Base-by-base conservation (phyloP, 2,888 invertebrate genomes). In the Ennomos erosarius region DNA sequence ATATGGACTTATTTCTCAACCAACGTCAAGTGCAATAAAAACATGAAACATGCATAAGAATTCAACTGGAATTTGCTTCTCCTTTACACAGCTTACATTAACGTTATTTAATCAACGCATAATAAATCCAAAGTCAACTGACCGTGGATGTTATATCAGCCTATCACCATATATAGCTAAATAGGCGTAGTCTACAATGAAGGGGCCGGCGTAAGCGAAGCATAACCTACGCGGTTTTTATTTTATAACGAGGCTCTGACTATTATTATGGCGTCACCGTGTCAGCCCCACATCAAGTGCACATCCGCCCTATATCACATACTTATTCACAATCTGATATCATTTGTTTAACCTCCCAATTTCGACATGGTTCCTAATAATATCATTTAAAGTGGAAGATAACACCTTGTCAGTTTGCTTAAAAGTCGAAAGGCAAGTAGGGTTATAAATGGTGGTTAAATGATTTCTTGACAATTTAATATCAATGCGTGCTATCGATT, bases 381-480 rank as follows among this genome's bases (percentile, higher is more conserved):
- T 67, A 66, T 64, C 61, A 68, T 38, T 45, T 53, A 59, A 54
- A 59, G 50, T 51, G 56, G 44, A 65, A 49, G 59, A 71, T 69
- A 67, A 74, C 81, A 85, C 67, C 70, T 81, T 73, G 82, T 74
- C 38, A 65, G 59, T 59, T 68, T 51, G 68, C 26, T 26, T 26
- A 59, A 46, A 59, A 56, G 62, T 65, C 66, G 69, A 67, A 76
- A 81, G 76, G 75, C 78, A 76, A 76, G 55, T 52, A 59, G 64
- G 69, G 69, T 88, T 83, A 90, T 82, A 87, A 86, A 90, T 88
- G 85, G 80, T 79, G 73, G 74, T 71, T 72, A 79, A 85, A 82
- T 82, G 80, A 84, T 85, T 87, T 83, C 76, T 83, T 89, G 90
- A 92, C 90, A 90, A 81, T 90, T 84, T 89, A 90, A 91, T 91